Base-by-base conservation (phyloP, 2,888 invertebrate species). In the Mamestra brassicae region DNA sequence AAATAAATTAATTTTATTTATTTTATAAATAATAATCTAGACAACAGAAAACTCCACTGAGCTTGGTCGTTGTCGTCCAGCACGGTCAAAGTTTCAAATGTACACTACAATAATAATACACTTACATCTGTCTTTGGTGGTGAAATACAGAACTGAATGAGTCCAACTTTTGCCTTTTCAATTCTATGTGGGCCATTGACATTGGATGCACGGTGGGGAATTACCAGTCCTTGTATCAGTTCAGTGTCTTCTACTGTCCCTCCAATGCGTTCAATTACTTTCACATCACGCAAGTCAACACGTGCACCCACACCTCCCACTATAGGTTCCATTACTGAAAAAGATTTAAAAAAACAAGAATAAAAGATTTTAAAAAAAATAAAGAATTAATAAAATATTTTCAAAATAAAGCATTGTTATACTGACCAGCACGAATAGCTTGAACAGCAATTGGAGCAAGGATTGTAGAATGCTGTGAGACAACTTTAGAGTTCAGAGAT, bases 61-160 rank as follows among this genome's bases (percentile, higher is more conserved):
- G 38, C 38, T 4, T 38, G 38, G 38, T 38, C 3, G 5, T 26
- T 26, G 26, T 26, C 26, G 26, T 26, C 26, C 26, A 26, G 26
- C 26, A 26, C 26, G 26, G 6, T 42, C 4, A 42, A 4, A 42
- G 8, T 42, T 42, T 7, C 42, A 42, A 42, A 42, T 42, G 42
- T 7, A 42, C 42, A 42, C 42, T 42, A 42, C 1, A 42, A 5
- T 42, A 42, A 42, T 58, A 7, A n/a, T 38, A 38, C 13, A 96
- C 97, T 97, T 93, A 98, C 98, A 95, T 99, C 99, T 73, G 99
- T 99, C 97, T 99, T 99, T 10, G 99, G 99, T 70, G 99, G 99
- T 17, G 99, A 99, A 93, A 99, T 99, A 93, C 99, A 99, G 95
- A 99, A 99, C 95, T 99, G 99, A 86, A 99, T 99, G 26, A 99